Base-by-base conservation (phyloP, 1,140 invertebrate genomes). In the Pseudomyrmex pallidus region DNA sequence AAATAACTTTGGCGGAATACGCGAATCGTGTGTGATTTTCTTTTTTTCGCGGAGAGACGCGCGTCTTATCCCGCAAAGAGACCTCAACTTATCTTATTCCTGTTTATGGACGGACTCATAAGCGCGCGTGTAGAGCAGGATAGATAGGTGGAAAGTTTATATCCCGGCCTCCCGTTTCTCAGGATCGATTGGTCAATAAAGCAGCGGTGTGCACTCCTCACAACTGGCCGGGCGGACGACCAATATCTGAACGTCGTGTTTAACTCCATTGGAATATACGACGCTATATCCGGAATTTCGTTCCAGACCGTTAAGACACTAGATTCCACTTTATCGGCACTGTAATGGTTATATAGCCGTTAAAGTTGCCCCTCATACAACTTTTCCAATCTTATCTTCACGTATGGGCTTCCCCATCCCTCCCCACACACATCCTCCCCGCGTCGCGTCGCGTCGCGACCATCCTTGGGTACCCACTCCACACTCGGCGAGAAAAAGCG, bases 361-460 rank as follows among this genome's bases (percentile, higher is more conserved):
- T 94, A 94, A 93, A 92, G 88, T 93, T 91, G 91, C 91, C 92
- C 93, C 92, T 94, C 91, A 90, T 94, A 93, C 94, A 95, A 95
- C 94, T 94, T 95, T 95, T 94, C 94, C 94, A 95, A 95, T 95
- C 94, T 95, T 94, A 95, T 95, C 94, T 94, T 91, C 90, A 85
- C 85, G 87, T 90, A 90, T 89, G 88, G 90, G 85, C 66, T 85
- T 84, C 63, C 84, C 61, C 10, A 52, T 56, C 77, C 46, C 52
- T 20, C 64, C 56, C 44, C 22, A 61, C 59, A 64, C 13, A 44
- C 52, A 50, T 61, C 56, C 25, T 25, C 74, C 59, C 48, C 2
- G 48, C 56, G 25, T 25, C 20, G 17, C 56, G 25, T 25, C 20
- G 17, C 61, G 48, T 52, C 48, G 35, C 48, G 68, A 15, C 48